Conservation (phyloP, 2,888 invertebrate species). For the Meandrusa payeni region DNA sequence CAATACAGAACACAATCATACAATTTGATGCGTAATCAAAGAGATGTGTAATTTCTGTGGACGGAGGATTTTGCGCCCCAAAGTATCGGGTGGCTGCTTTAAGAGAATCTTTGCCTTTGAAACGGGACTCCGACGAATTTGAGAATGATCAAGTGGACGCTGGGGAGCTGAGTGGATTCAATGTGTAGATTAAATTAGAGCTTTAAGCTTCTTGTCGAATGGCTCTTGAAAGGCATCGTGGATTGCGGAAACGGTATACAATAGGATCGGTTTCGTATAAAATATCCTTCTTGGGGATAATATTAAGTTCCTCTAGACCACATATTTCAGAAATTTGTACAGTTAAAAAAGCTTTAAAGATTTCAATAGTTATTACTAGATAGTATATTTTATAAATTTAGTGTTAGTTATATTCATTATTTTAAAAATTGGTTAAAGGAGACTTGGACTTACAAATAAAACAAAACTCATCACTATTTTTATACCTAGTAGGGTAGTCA, state of each 20-base stretch:
- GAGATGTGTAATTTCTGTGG: slow-evolving; percentile 1
- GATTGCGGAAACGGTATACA: slow-evolving; percentile 1
- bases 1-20: slow-evolving; percentile 2
- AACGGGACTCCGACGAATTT: slow-evolving; percentile 55
- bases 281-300: neutral
- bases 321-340: no score
- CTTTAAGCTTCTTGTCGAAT: slow-evolving; percentile 30
- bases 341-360: no score
- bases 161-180: slow-evolving; percentile 47
- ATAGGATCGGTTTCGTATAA: neutral
- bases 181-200: slow-evolving; percentile 47
- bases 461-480: no score
- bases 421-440: no score
- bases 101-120: slow-evolving; percentile 49
- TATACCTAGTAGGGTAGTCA: no score
- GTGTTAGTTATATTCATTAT: no score
- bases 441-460: no score
- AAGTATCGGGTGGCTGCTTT: slow-evolving; percentile 49
- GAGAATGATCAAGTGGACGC: slow-evolving; percentile 66
- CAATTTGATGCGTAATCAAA: slow-evolving; percentile 7
- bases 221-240: slow-evolving; percentile 4
- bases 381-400: no score
- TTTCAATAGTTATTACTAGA: no score
- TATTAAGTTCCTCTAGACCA: no score
- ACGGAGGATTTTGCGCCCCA: slow-evolving; percentile 11